Evolutionary conservation across 1,140 invertebrate genomes (phyloP).

Genomic region (Daktulosphaira vitifoliae): DNA sequence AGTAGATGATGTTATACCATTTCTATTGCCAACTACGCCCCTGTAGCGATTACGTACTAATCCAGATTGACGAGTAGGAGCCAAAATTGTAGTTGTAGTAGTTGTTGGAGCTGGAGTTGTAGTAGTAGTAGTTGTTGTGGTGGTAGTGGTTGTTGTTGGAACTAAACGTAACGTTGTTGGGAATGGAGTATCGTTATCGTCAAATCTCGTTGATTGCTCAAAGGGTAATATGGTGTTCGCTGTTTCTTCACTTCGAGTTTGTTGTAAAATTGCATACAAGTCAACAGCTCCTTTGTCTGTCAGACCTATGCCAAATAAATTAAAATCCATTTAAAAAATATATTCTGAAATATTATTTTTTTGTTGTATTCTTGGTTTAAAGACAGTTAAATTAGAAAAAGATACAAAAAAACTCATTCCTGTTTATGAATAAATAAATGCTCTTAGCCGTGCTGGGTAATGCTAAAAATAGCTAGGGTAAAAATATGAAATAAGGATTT

Average conservation of each 20-base stretch:
- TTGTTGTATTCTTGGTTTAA: no score
- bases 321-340: no score
- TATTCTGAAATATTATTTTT: no score
- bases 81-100: not conserved
- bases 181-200: conserved; percentile 3
- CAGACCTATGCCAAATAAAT: conserved; percentile 48
- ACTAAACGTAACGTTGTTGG: conserved; percentile 23
- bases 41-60: conserved; percentile 3
- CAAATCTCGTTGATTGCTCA: not conserved
- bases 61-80: not conserved
- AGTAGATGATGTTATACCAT: not conserved
- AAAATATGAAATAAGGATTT: no score
- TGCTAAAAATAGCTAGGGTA: no score
- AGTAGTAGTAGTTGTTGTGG: conserved; percentile 22
- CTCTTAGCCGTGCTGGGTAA: no score
- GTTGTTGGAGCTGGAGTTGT: conserved; percentile 26
- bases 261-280: conserved; percentile 48
- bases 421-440: no score
- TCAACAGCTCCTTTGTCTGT: conserved; percentile 67
- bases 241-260: conserved; percentile 35
- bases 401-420: no score
- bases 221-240: conserved; percentile 11
- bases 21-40: not conserved
- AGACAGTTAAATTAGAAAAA: no score
- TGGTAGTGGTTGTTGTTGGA: conserved; percentile 21